Evolutionary conservation across 2,797 vertebrate species (phyloP).

Genomic region (Xerus rutilus): DNA sequence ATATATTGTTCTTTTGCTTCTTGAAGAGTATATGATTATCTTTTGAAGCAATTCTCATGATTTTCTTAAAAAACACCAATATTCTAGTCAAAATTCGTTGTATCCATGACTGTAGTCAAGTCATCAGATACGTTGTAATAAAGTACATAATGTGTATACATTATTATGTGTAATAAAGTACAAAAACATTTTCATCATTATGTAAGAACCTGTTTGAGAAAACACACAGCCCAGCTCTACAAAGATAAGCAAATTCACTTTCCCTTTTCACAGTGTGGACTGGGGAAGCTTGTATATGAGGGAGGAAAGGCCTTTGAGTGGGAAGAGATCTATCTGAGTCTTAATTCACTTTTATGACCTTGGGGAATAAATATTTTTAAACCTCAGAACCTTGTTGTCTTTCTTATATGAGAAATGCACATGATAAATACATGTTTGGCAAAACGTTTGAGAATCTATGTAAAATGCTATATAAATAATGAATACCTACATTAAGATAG

Average conservation of each 20-base stretch:
- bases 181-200: conserved; percentile 43
- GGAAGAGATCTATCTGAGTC: neutral
- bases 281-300: neutral
- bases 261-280: neutral
- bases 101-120: neutral
- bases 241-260: neutral
- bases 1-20: neutral
- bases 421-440: neutral
- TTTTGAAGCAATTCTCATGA: neutral
- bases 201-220: conserved; percentile 24
- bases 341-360: neutral
- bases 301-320: accelerated
- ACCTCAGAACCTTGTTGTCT: neutral
- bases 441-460: neutral
- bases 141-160: too few species aligned
- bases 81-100: conserved; percentile 17
- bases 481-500: neutral
- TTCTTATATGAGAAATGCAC: neutral
- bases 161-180: too few species aligned
- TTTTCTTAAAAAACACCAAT: neutral
- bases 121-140: neutral
- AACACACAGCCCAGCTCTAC: neutral
- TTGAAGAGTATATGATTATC: neutral
- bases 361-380: neutral
- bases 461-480: neutral